These are phyloP conservation scores for Corapipo altera DNA, from an alignment of 2,113 vertebrate genomes.

Conservation along the genomic window DNA sequence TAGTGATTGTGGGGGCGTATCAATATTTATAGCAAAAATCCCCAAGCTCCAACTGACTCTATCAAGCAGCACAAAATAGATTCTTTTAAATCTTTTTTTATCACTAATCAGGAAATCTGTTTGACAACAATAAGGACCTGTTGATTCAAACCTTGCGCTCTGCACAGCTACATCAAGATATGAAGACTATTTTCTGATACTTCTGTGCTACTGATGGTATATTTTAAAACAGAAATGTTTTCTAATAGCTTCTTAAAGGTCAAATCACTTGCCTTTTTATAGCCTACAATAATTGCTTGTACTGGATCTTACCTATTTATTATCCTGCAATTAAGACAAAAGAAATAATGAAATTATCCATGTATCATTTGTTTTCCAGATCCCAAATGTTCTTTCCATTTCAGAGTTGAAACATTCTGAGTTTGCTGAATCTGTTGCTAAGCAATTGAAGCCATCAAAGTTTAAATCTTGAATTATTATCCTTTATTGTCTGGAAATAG, in stretches of 20 bases:
- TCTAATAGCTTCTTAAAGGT: neutral
- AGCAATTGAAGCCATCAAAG: constrained; percentile 37
- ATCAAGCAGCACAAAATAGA: neutral
- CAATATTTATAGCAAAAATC: constrained; percentile 56
- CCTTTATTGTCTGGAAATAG: constrained; percentile 23
- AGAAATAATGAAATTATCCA: neutral
- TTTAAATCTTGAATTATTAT: constrained; percentile 38
- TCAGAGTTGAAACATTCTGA: neutral
- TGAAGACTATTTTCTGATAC: neutral
- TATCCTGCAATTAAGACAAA: neutral
- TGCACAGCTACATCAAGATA: neutral
- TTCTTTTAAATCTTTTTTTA: neutral
- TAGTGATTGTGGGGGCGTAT: neutral
- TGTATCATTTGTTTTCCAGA: neutral
- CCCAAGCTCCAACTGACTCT: neutral
- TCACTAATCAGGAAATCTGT: constrained; percentile 9
- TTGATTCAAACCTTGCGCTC: neutral
- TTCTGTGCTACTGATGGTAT: neutral
- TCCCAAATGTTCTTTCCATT: neutral
- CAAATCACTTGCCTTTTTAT: neutral
- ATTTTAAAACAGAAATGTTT: neutral
- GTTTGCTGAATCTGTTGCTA: constrained; percentile 46
- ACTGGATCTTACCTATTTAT: neutral
- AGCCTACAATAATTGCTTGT: neutral
- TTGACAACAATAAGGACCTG: constrained; percentile 21